Evolutionary conservation across 2,888 invertebrate species (phyloP), one percentile per base, ranked within the genome.

Genomic region (Ypsolopha scabrella): DNA sequence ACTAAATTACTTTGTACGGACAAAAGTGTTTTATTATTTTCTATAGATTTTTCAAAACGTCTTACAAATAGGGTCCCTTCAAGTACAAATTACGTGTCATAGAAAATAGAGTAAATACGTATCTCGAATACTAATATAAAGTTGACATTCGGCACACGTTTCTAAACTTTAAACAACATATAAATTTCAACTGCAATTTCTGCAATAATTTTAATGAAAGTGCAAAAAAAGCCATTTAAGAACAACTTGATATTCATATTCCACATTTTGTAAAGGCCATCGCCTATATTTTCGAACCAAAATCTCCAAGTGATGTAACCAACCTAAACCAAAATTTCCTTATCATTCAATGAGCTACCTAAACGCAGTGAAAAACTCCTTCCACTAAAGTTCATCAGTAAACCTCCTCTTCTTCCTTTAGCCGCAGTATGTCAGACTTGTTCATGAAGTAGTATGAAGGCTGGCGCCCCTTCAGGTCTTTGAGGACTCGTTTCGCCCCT

Each of bases 391-490:
- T 43, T 33, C 24, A 10, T 45, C 45, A 90, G 67, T 89, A 89
- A 33, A 88, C 83, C 60, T 93, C 91, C 66, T 96, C 95, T 71
- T 96, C 95, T 65, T 95, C 94, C 70, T 94, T 94, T 44, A 96
- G 88, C 56, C 92, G 88, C 55, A 93, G 80, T 64, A 97, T 94
- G 59, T 96, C 96, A 0, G 94, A 93, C 74, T 95, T 95, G 74
- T 96, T 95, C 91, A 96, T 94, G 71, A 94, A 96, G 78, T 96
- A 97, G 77, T 95, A 96, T 39, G 94, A 93, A 1, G 96, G 95
- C 66, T 95, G 95, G 45, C 96, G 89, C 52, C 95, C 95, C 80
- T 94, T 94, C 67, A 96, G 87, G 80, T 97, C 96, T 72, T 96
- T 95, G 4, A 91, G 87, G 0, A 94, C 92, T 54, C 96, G 88